Conservation (phyloP, 2,797 vertebrate species). For the Acanthurus lineatus region DNA sequence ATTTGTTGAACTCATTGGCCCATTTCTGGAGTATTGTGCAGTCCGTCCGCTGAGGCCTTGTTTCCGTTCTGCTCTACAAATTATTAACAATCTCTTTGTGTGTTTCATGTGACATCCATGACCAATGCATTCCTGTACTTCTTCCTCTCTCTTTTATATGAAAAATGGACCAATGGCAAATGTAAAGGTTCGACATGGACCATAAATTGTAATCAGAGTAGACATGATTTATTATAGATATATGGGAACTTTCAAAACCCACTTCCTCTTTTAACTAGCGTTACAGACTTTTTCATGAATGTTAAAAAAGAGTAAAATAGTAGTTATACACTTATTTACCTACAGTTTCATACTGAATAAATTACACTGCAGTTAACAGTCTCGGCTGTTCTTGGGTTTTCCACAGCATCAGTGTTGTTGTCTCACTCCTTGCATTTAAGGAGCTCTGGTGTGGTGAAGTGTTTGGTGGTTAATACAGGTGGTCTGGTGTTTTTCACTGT, state of each 20-base stretch:
- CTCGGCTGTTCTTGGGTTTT: not conserved
- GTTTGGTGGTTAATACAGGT: conserved; percentile 38
- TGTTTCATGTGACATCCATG: conserved; percentile 37
- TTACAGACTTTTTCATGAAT: not conserved
- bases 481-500: conserved; percentile 52
- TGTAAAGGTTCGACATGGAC: conserved; percentile 47
- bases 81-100: conserved; percentile 64
- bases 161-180: conserved; percentile 27
- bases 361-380: not conserved
- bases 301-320: not conserved
- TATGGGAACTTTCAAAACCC: conserved; percentile 2
- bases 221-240: conserved; percentile 14
- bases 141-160: conserved; percentile 18
- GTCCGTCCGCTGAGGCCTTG: not conserved
- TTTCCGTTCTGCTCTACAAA: conserved; percentile 47
- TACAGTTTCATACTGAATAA: not conserved
- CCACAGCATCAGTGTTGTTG: conserved; percentile 4
- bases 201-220: conserved; percentile 32
- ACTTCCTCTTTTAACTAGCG: not conserved
- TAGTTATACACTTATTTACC: not conserved
- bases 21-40: not conserved
- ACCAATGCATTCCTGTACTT: conserved; percentile 28
- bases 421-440: conserved; percentile 28
- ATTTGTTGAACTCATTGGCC: conserved; percentile 46
- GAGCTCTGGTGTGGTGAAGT: too few species aligned